Percentiles rank a stretch among this genome's conserved stretches.
These are phyloP conservation scores for Cyprinodon tularosa DNA, from an alignment of 2,113 vertebrate species.

Conservation along the genomic window DNA sequence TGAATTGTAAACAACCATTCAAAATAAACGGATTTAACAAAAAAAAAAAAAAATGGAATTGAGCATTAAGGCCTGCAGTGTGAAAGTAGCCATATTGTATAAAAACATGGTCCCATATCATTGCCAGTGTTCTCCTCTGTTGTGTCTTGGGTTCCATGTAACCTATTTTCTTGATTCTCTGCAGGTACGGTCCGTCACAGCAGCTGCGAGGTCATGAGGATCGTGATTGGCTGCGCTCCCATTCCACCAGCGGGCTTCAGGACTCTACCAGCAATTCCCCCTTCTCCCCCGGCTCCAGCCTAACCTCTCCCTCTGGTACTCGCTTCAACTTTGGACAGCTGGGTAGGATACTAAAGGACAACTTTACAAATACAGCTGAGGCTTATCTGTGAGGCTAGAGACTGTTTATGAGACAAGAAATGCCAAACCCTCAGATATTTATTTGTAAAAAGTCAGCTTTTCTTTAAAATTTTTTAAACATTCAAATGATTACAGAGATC, in stretches of 20 bases:
- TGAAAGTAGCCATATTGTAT: background rate
- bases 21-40: no score
- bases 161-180: constrained; percentile 38
- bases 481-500: no score
- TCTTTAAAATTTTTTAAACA: background rate
- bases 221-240: constrained; percentile 95
- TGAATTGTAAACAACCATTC: no score
- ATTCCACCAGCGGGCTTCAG: constrained; percentile 93
- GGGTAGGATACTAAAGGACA: constrained; percentile 75
- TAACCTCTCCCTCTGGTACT: constrained; percentile 94
- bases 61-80: no score
- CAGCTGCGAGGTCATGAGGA: constrained; percentile 94
- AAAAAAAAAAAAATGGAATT: no score
- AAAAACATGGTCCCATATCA: constrained; percentile 23
- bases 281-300: constrained; percentile 93
- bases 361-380: background rate
- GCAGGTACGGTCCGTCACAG: constrained; percentile 89
- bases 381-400: background rate
- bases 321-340: constrained; percentile 96
- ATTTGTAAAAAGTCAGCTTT: background rate
- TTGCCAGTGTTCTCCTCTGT: background rate
- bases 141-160: background rate
- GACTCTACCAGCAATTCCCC: constrained; percentile 91
- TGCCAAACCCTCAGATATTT: background rate
- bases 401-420: background rate